Base-by-base conservation (phyloP, 2,797 vertebrate genomes). In the Gadopsis marmoratus region DNA sequence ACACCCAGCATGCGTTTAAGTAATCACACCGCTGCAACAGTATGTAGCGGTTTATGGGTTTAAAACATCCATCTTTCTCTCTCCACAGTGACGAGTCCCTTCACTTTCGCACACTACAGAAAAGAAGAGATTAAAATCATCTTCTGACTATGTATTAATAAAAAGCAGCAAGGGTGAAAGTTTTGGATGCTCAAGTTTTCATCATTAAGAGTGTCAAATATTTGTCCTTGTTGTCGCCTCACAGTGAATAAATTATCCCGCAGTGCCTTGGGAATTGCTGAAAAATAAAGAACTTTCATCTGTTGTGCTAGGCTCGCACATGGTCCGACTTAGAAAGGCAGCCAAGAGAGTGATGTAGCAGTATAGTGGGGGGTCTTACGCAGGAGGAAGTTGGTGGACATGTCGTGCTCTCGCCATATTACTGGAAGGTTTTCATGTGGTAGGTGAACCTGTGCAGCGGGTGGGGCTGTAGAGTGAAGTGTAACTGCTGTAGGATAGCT, bases 181-280 rank as follows among this genome's bases (percentile, higher is more conserved):
- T 84, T 90, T 84, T 48, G 59, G 66, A 79, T 45, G 60, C 83
- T 79, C 17, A 66, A 68, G 75, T 56, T 51, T 71, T 85, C 48
- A 59, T 76, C 55, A 50, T 76, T 78, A 79, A 48, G 51, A 72
- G 79, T 67, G 53, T 90, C 78, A 86, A 90, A 90, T 92, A 84
- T 85, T 89, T 91, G 85, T 87, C 86, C 87, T 90, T 89, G 82
- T 60, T 17, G 51, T 82, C 21, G 70, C 70, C 73, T 80, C 71
- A 47, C 71, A 58, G 8, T 68, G 83, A 83, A 89, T 86, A 79
- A 70, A 86, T 90, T 73, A 83, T 74, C 26, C 65, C 12, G 19
- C 58, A 17, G 59, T 23, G 72, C 60, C 48, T 76, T 53, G 51
- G 61, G 70, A 86, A 65, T 63, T 66, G 69, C 71, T 83, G 72